Conservation (phyloP, 2,797 vertebrate species). For the Lacerta agilis region DNA sequence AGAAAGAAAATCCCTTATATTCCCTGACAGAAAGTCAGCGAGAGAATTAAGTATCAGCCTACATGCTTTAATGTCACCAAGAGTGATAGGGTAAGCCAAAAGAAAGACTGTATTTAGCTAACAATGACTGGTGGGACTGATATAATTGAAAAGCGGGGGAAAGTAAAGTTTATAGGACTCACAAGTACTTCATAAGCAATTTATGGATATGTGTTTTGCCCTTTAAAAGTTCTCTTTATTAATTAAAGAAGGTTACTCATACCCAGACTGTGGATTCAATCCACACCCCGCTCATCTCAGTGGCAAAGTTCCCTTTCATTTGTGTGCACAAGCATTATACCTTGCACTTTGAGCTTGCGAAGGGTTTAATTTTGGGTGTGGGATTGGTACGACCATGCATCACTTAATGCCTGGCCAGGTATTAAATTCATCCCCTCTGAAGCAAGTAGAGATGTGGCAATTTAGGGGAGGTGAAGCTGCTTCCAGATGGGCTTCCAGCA, state of each 20-base stretch:
- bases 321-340: not conserved
- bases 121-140: not conserved
- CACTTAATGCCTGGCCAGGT: not conserved
- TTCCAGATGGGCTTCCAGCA: not conserved
- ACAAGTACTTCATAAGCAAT: not conserved
- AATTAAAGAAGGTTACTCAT: not conserved
- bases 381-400: too few species aligned
- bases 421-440: not conserved
- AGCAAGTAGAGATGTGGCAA: not conserved
- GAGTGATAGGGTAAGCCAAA: not conserved
- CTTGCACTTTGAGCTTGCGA: not conserved
- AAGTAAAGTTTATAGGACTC: not conserved
- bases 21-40: not conserved
- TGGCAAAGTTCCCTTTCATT: not conserved
- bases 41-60: not conserved
- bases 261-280: rapidly evolving
- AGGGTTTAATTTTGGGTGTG: not conserved
- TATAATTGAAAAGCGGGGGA: not conserved
- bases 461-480: not conserved
- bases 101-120: not conserved
- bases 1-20: not conserved
- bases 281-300: not conserved
- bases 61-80: slow-evolving; percentile 17
- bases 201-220: not conserved
- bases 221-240: not conserved